Percentiles rank a stretch among this genome's conserved stretches.
Evolutionary conservation across 2,797 vertebrate species (phyloP).

Genomic region (Xiphophorus birchmanni): DNA sequence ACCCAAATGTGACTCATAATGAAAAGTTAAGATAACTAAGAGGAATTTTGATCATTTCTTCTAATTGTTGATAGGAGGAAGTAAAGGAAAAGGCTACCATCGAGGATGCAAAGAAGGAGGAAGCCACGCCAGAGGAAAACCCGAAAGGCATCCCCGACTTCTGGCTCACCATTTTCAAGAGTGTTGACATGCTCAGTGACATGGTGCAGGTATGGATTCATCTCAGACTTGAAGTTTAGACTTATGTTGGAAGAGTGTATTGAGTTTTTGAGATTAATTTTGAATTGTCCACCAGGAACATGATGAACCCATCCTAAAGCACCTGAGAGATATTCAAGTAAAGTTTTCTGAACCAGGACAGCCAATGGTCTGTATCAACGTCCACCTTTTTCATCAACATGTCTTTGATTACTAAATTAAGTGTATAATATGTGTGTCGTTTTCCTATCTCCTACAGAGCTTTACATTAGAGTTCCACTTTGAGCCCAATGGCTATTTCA

Average conservation of each 20-base stretch:
- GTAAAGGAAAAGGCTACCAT: conserved; percentile 90
- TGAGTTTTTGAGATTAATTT: conserved; percentile 7
- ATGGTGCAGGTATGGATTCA: conserved; percentile 84
- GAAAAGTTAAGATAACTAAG: neutral
- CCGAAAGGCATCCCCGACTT: conserved; percentile 96
- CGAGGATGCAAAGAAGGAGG: conserved; percentile 88
- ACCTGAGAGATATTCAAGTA: conserved; percentile 94
- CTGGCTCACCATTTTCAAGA: conserved; percentile 98
- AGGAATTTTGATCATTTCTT: conserved; percentile 8
- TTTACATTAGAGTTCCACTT: conserved; percentile 98
- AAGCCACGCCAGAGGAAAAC: conserved; percentile 79
- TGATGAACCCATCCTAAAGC: conserved; percentile 95
- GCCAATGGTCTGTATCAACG: conserved; percentile 88
- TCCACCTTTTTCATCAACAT: neutral
- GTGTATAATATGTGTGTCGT: neutral
- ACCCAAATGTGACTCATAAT: neutral
- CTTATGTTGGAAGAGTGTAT: neutral
- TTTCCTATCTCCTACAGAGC: conserved; percentile 78
- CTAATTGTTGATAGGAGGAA: conserved; percentile 83
- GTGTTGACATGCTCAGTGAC: conserved; percentile 95
- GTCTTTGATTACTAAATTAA: neutral
- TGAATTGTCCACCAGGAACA: conserved; percentile 83
- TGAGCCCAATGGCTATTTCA: conserved; percentile 94
- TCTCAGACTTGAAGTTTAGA: neutral
- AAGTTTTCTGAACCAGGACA: conserved; percentile 94